Base-by-base conservation (phyloP, 1,140 invertebrate species). In the Ooceraea biroi region DNA sequence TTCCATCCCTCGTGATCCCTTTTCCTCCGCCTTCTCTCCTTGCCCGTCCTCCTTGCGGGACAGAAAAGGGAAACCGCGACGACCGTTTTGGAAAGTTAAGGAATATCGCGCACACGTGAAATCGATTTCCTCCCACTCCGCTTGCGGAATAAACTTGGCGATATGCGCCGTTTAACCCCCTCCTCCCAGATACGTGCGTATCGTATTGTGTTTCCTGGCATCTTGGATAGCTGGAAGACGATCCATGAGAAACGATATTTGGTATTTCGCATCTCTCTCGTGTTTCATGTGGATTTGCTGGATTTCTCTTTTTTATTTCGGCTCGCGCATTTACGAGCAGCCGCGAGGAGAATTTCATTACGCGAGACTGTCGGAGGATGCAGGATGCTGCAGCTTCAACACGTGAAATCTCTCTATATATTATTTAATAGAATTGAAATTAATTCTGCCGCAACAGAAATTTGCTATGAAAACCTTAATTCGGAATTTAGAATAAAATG, bases 291-390 rank as follows among this genome's bases (percentile, higher is more conserved):
- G 48, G 61, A 77, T 77, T 77, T 65, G 19, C 44, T 65, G 22
- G 1, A n/a, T 66, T 77, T 63, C 58, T 77, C 66, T 65, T 66
- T 77, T 61, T 44, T 41, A 30, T 44, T 52, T 19, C 63, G 52
- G 66, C 65, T 65, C 36, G 36, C 36, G 44, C 50, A 77, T 66
- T 77, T 66, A 52, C 27, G 74, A 52, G 60, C n/a, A 46, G 36
- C 7, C 61, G 74, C 74, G 74, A 77, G 27, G 46, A 52, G 74
- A 77, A 77, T 77, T 77, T 52, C 61, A 77, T 77, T 66, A 77
- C 10, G 14, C 46, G 66, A 66, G 22, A 27, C 19, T 77, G 25
- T 22, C 73, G 14, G 73, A 50, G 63, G 27, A n/a, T 55, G 44
- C 55, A 36, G 27, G 25, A 66, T 19, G 36, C 8, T 77, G 60